A percentile compares a stretch with the other conserved stretches of the same genome.
phyloP scores from a whole-genome alignment of 2,113 vertebrate genomes.

The Psammodynastes pulverulentus region DNA sequence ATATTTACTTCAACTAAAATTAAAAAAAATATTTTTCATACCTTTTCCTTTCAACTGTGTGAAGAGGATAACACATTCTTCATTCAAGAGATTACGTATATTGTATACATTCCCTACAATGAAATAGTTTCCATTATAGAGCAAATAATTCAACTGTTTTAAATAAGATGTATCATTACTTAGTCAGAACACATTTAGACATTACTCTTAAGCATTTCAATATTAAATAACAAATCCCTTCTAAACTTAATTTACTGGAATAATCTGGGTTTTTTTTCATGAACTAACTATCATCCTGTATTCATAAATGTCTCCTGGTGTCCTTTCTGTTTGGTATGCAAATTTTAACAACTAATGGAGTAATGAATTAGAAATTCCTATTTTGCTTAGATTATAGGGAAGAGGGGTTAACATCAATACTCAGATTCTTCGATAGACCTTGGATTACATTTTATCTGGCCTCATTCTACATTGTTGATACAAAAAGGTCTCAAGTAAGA shows the following conservation, averaged over 20 bases:
- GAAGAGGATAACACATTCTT: slow-evolving; percentile 72
- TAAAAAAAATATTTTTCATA: slow-evolving; percentile 24
- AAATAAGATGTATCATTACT: background rate
- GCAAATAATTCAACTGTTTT: background rate
- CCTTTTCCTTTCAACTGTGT: slow-evolving; percentile 71
- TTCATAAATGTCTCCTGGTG: background rate
- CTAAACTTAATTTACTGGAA: background rate
- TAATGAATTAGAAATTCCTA: background rate
- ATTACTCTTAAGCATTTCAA: background rate
- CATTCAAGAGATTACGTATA: slow-evolving; percentile 69
- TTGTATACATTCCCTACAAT: slow-evolving; percentile 75
- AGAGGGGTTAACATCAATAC: background rate
- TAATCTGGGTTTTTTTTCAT: background rate
- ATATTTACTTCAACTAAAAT: background rate
- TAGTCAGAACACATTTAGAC: background rate
- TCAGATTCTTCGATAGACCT: background rate
- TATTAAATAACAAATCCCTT: background rate
- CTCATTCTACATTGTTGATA: background rate
- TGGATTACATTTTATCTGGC: background rate
- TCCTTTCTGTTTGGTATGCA: background rate
- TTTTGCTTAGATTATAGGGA: background rate
- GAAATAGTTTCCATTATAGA: slow-evolving; percentile 34
- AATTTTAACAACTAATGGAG: background rate
- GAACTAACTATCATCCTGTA: background rate
- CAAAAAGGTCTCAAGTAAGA: background rate